These are phyloP conservation scores for Galago senegalensis DNA, from an alignment of 2,797 vertebrate genomes.

Conservation along the genomic window DNA sequence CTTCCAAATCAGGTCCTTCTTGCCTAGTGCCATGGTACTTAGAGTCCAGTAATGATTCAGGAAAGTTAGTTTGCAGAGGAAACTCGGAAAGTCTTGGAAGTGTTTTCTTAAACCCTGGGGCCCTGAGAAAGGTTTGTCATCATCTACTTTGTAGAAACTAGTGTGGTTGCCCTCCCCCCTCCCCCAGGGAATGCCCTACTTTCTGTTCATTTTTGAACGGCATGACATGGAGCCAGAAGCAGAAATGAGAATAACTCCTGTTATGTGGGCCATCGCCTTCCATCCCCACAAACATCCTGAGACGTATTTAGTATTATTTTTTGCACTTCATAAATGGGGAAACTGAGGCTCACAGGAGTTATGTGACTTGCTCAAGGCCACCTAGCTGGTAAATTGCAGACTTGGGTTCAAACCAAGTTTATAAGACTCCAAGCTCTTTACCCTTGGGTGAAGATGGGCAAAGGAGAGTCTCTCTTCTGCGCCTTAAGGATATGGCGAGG, in stretches of 20 bases:
- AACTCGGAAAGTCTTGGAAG: neutral
- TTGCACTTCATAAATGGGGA: neutral
- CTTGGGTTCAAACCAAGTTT: neutral
- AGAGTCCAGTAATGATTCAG: neutral
- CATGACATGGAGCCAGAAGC: neutral
- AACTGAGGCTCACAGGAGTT: neutral
- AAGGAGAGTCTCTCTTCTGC: neutral
- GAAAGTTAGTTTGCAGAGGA: neutral
- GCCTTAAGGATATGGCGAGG: neutral
- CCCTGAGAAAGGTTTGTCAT: neutral
- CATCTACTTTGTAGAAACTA: neutral
- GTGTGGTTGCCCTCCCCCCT: neutral
- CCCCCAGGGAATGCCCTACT: neutral
- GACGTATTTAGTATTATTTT: neutral
- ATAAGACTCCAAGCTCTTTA: neutral
- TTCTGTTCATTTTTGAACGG: neutral
- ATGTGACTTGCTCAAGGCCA: neutral
- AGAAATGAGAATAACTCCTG: neutral
- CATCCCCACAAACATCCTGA: neutral
- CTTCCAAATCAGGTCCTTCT: slow-evolving; percentile 13
- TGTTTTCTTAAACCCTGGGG: neutral
- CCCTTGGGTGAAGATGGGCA: rapidly evolving
- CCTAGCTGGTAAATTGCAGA: neutral
- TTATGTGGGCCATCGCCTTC: neutral
- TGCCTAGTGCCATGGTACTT: neutral